phyloP scores from a whole-genome alignment of 2,888 invertebrate species.

The Synergus japonicus region DNA sequence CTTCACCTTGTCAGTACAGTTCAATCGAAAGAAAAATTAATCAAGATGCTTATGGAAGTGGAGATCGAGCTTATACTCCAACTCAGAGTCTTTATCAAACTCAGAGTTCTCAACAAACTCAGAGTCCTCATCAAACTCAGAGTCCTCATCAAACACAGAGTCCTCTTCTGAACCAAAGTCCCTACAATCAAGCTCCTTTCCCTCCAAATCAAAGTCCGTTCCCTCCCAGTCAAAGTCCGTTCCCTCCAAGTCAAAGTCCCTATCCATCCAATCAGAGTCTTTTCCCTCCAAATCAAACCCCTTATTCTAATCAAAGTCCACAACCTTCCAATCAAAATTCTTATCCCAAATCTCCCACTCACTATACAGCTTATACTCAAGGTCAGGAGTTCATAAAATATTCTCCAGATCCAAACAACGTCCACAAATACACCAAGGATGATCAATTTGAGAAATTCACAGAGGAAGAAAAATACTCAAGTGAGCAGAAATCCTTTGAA shows the following conservation, averaged over 20 bases:
- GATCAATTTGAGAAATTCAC: slow-evolving; percentile 39
- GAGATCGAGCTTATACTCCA: slow-evolving; percentile 36
- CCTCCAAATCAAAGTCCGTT: background rate
- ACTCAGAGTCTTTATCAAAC: slow-evolving; percentile 12
- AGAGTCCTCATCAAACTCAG: slow-evolving; percentile 6
- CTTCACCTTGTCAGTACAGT: slow-evolving; percentile 67
- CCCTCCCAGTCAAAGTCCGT: background rate
- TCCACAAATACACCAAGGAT: slow-evolving; percentile 28
- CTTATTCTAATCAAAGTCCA: background rate
- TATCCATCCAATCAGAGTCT: background rate
- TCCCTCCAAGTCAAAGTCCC: background rate
- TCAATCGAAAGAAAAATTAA: slow-evolving; percentile 71
- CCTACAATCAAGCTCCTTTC: background rate
- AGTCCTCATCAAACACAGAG: background rate
- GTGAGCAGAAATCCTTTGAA: slow-evolving; percentile 54
- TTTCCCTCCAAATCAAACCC: background rate
- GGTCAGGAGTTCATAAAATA: slow-evolving; percentile 35
- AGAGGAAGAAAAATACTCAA: slow-evolving; percentile 55
- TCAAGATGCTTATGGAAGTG: slow-evolving; percentile 58
- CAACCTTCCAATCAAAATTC: background rate
- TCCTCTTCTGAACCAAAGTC: background rate
- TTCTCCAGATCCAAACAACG: slow-evolving; percentile 26
- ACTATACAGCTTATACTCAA: slow-evolving; percentile 29
- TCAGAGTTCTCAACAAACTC: slow-evolving; percentile 6
- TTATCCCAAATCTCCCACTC: slow-evolving; percentile 31